Evolutionary conservation across 2,888 invertebrate species (phyloP).

Genomic region (Heliconius sara): DNA sequence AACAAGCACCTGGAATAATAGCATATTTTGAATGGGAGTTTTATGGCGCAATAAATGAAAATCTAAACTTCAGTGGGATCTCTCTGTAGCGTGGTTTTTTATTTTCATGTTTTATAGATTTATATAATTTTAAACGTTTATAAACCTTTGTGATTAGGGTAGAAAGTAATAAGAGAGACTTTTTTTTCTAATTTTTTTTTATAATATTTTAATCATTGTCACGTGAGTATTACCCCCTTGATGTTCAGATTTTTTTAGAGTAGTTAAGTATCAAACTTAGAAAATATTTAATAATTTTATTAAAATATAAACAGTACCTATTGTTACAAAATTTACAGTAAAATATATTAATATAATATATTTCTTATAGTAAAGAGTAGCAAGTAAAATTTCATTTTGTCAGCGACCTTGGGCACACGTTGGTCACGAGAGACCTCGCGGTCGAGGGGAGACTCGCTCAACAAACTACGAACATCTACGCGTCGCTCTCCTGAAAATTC

Average conservation of each 20-base stretch:
- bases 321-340: no score
- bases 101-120: background rate
- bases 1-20: background rate
- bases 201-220: no score
- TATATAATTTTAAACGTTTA: background rate
- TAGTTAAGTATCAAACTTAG: no score
- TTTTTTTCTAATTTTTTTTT: no score
- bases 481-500: constrained; percentile 26
- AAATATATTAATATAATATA: no score
- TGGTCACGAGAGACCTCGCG: constrained; percentile 42
- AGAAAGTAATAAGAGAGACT: no score
- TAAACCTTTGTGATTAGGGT: no score
- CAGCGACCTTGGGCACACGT: constrained; percentile 42
- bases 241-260: no score
- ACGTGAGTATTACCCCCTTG: no score
- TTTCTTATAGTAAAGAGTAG: no score
- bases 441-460: constrained; percentile 30
- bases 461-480: constrained; percentile 21
- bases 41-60: no score
- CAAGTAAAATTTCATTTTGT: constrained; percentile 16
- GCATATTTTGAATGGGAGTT: background rate
- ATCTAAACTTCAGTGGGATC: no score
- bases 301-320: background rate
- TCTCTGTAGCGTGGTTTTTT: background rate
- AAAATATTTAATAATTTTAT: background rate